Evolutionary conservation across 2,113 vertebrate species (phyloP), one percentile per base, ranked within the genome.

Genomic region (Ahaetulla prasina): DNA sequence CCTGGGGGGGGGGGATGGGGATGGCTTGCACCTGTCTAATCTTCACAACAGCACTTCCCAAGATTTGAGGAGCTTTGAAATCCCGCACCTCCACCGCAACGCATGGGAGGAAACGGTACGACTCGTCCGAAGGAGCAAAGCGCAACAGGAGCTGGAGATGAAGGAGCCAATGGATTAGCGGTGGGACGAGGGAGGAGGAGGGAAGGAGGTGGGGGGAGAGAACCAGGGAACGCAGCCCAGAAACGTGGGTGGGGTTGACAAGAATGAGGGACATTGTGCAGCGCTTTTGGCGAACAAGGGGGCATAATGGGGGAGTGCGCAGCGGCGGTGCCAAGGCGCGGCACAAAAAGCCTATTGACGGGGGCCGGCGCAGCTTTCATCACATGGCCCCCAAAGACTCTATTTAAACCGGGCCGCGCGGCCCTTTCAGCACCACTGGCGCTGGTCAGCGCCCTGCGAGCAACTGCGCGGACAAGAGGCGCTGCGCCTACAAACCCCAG

Each of bases 201-300:
- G 94, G 8, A 91, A 96, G 95, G 96, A 94, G 95, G 93, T 97
- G 97, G 97, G 96, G 97, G 98, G 97, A 98, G 98, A 98, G 98
- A 98, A 96, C 96, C 5, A 25, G 23, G 97, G 95, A 97, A 97
- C 96, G 96, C 97, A 97, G 98, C 98, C 98, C 96, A 98, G 98
- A 98, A 98, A 99, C 98, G 98, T 99, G 99, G 99, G 99, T 99
- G 99, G 99, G 99, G 99, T 98, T 98, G 99, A 98, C 98, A 98
- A 99, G 98, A 99, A 99, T 98, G 98, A 98, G 98, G 98, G 99
- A 98, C 99, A 99, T 99, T 99, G 99, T 99, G 99, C 99, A 99
- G 99, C 99, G 99, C 98, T 99, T 99, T 99, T 99, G 99, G 99
- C 98, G 99, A 99, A 99, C 99, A 99, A 99, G 99, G 99, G 98